Conservation (phyloP, 1,140 invertebrate genomes). For the Drosophila nigrodunni region DNA sequence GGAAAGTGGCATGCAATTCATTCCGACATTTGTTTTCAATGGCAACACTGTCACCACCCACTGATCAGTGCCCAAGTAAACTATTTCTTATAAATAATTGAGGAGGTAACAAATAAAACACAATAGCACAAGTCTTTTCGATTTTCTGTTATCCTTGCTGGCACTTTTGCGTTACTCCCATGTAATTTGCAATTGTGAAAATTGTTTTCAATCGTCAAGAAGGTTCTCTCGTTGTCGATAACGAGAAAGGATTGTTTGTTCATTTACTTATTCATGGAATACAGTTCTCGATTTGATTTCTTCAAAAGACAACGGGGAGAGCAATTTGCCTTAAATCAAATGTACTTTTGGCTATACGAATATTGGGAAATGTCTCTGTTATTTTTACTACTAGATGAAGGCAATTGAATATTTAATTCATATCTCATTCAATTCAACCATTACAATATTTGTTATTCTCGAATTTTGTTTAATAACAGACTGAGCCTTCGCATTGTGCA, state of each 20-base stretch:
- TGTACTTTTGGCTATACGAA: neutral
- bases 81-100: conserved; percentile 60
- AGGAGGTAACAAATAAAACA: conserved; percentile 27
- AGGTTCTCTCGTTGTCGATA: conserved; percentile 14
- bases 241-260: conserved; percentile 45
- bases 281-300: conserved; percentile 53
- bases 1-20: too few relatives aligned
- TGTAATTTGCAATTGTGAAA: conserved; percentile 46
- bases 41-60: neutral
- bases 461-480: conserved; percentile 9
- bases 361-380: neutral
- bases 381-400: conserved; percentile 2
- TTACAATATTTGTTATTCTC: neutral
- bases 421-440: conserved; percentile 7
- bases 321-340: conserved; percentile 1
- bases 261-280: conserved; percentile 57
- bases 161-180: conserved; percentile 18
- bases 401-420: conserved; percentile 15
- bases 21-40: too few relatives aligned
- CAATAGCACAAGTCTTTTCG: conserved; percentile 30
- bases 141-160: conserved; percentile 8
- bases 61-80: neutral
- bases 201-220: conserved; percentile 52
- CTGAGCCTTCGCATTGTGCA: neutral
- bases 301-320: neutral